Base-by-base conservation (phyloP, 2,113 vertebrate species). In the Condylura cristata region DNA sequence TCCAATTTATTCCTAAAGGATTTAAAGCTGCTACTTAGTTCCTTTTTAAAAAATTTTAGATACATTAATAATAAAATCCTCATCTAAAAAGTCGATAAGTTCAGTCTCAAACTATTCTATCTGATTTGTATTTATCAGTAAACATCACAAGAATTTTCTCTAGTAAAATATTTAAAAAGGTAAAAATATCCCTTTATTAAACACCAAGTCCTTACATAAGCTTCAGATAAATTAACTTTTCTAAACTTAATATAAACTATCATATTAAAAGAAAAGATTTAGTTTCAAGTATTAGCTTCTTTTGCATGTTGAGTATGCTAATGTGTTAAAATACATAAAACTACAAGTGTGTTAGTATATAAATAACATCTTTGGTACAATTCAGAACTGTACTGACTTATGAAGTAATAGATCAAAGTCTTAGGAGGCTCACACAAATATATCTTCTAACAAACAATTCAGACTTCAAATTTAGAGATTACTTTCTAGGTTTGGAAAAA, bases 111-210 rank as follows among this genome's bases (percentile, higher is more conserved):
- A 74, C 74, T 90, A 95, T 88, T 65, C 44, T n/a, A 83, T 86
- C 61, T 85, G 39, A 91, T 63, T 93, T 94, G 71, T 28, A 91
- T 83, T 92, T 86, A 66, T 9, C n/a, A 89, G 81, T 28, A 95
- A 44, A 60, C 28, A 81, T 70, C 44, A 79, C 24, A 13, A 93
- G 26, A 76, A 65, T 60, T 20, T 95, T 87, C 68, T 81, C 71
- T 61, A 81, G 56, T 70, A 89, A 96, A 92, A 68, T 30, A 60
- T 76, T 79, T 46, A 68, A 79, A 60, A 91, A 89, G 80, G 34
- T 53, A 72, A 95, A 56, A 87, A n/a, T 16, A 65, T 88, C 41
- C 78, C 17, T 61, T 61, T 66, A 84, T 80, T 61, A 76, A 93
- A 81, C 16, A 75, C 5, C 5, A 24, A 66, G 28, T 76, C 72